A percentile compares a stretch with the other conserved stretches of the same genome.
These are phyloP conservation scores for Stegophylla sp. DNA, from an alignment of 2,888 invertebrate species.

Conservation along the genomic window DNA sequence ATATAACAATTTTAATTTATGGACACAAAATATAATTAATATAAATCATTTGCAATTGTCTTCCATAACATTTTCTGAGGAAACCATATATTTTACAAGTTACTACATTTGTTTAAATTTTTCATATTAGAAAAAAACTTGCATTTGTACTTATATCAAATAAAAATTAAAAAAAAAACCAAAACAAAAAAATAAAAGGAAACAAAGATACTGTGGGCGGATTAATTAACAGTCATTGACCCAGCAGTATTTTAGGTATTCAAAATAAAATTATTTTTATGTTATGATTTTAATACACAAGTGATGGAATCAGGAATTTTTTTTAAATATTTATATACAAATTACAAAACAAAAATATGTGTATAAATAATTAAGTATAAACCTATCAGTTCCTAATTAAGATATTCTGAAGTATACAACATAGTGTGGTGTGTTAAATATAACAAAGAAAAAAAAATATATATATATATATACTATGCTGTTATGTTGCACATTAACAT, in stretches of 20 bases:
- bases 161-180: neutral
- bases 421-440: no score
- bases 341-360: no score
- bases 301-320: conserved; percentile 18
- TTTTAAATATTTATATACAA: neutral
- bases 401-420: conserved; percentile 1
- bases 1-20: conserved; percentile 15
- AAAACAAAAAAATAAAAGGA: neutral
- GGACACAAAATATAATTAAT: neutral
- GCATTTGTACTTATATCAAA: conserved; percentile 9
- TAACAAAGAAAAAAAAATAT: no score
- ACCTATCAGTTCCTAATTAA: neutral
- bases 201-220: conserved; percentile 24
- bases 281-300: neutral
- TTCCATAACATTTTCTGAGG: no score
- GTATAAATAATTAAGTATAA: conserved; percentile 1
- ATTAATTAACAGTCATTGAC: conserved; percentile 43
- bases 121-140: neutral
- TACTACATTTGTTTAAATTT: neutral
- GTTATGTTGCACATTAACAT: no score
- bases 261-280: neutral
- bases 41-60: no score
- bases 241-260: conserved; percentile 19
- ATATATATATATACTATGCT: no score
- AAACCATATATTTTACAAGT: no score